Evolutionary conservation across 2,797 vertebrate genomes (phyloP), one percentile per base, ranked within the genome.

Genomic region (Cottoperca gobio): DNA sequence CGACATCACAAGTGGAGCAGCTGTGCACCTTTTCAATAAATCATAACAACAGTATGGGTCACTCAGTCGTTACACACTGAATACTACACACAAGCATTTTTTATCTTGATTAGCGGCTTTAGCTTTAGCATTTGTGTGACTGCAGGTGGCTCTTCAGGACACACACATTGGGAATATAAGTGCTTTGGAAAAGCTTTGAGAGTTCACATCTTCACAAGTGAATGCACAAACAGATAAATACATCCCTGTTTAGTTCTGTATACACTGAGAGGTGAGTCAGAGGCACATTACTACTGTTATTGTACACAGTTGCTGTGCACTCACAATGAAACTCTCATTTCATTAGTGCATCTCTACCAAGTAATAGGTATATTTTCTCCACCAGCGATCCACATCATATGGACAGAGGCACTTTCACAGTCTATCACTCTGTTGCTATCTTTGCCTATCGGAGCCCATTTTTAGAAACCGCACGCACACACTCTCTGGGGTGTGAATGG

Each of bases 321-420:
- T 83, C 54, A 65, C 45, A 66, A 69, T 76, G 58, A 83, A 84
- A 85, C 73, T 14, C 84, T 86, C 78, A 84, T 87, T 82, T 86
- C 71, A 82, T 88, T 65, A 76, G 48, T 52, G 57, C 60, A 68
- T 83, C 73, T 77, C 63, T 70, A 65, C 78, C 70, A 74, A 81
- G 73, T 89, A 86, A 89, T 82, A 78, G 70, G 82, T 79, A 69
- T 79, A 86, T 88, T 89, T 90, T 90, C 86, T 76, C 79, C 83
- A 84, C 85, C 86, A 86, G 62, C 17, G 55, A 82, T 75, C 75
- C 78, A 82, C 74, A 85, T 87, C 79, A 75, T 80, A 79, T 74
- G 79, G 73, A 86, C 43, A 68, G 55, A 86, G 61, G 53, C 40
- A 73, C 78, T 76, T 82, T 37, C 67, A 40, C 74, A 69, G 53